Evolutionary conservation across 1,140 invertebrate genomes (phyloP).

Genomic region (Scaptodrosophila lebanonensis): DNA sequence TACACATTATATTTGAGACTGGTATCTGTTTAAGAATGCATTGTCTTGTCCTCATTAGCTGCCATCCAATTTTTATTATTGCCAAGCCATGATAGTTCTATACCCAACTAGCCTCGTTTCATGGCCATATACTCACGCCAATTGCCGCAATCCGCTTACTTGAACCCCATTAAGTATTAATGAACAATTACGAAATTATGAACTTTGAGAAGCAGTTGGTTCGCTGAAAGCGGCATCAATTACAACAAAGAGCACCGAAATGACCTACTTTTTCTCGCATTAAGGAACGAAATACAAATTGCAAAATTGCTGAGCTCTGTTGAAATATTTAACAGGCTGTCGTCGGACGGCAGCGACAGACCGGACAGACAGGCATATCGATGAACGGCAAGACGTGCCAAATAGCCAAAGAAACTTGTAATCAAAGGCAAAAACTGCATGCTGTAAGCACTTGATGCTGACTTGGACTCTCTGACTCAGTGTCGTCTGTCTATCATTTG

Average conservation of each 20-base stretch:
- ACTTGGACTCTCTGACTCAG: conserved; percentile 15
- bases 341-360: neutral
- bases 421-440: conserved; percentile 59
- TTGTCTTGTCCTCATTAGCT: too few species aligned
- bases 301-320: conserved; percentile 43
- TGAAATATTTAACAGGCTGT: conserved; percentile 47
- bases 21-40: too few species aligned
- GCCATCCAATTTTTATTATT: too few species aligned
- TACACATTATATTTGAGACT: too few species aligned
- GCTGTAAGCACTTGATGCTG: conserved; percentile 37
- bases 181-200: conserved; percentile 41
- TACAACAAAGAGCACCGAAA: neutral
- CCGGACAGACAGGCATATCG: conserved; percentile 2
- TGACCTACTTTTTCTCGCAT: conserved; percentile 35
- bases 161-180: conserved; percentile 24
- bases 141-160: conserved; percentile 14
- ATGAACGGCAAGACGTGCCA: conserved; percentile 53
- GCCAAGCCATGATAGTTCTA: too few species aligned
- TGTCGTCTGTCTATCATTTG: conserved; percentile 64
- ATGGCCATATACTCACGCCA: neutral
- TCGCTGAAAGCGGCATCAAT: neutral
- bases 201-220: conserved; percentile 3
- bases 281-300: conserved; percentile 34
- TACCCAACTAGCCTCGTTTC: too few species aligned
- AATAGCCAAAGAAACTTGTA: conserved; percentile 61